Evolutionary conservation across 2,113 vertebrate species (phyloP).

Genomic region (Stigmatopora nigra): DNA sequence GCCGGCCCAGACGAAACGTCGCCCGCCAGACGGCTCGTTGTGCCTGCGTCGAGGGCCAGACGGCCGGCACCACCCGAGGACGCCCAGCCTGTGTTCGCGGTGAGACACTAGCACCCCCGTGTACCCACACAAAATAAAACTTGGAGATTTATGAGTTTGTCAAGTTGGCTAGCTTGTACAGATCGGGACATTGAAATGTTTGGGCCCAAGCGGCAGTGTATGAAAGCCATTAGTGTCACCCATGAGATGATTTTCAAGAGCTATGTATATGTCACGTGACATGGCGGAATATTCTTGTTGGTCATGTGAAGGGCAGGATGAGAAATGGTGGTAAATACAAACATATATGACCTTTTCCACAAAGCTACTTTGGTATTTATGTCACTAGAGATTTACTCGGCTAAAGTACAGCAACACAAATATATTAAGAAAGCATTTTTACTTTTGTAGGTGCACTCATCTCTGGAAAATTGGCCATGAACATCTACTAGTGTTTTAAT

Average conservation of each 20-base stretch:
- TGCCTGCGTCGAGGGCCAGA: constrained; percentile 93
- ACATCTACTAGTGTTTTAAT: no score
- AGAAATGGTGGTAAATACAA: neutral
- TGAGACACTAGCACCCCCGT: constrained; percentile 56
- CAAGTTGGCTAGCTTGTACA: neutral
- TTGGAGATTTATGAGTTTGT: neutral
- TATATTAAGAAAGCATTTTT: neutral
- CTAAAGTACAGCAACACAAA: neutral
- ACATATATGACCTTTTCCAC: constrained; percentile 1
- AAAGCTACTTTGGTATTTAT: constrained; percentile 25
- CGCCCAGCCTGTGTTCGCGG: constrained; percentile 92
- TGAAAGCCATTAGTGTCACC: neutral
- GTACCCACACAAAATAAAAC: neutral
- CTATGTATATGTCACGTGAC: neutral
- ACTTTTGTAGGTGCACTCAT: neutral
- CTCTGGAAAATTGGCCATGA: no score
- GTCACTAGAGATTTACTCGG: constrained; percentile 18
- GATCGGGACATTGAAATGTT: neutral
- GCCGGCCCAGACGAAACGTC: constrained; percentile 87
- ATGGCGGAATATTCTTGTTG: neutral
- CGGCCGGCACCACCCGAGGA: constrained; percentile 88
- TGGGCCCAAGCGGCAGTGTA: no score
- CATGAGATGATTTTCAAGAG: neutral
- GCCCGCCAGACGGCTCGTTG: constrained; percentile 95
- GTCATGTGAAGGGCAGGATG: neutral